phyloP scores from a whole-genome alignment of 2,888 invertebrate species.

The Herminia tarsipennalis region DNA sequence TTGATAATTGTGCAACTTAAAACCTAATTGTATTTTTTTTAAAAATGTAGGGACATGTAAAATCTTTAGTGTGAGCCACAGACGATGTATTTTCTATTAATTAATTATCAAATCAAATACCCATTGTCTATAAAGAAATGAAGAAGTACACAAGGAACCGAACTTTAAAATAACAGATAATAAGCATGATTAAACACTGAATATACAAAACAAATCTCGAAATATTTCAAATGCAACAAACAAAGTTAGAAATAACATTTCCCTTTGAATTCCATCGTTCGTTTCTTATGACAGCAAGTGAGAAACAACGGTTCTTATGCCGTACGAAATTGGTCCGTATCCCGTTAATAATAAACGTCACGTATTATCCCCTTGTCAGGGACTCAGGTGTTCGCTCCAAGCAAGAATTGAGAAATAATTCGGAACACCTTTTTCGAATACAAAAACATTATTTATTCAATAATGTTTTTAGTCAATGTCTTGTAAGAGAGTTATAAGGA shows the following conservation, averaged over 20 bases:
- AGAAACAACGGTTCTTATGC: constrained; percentile 42
- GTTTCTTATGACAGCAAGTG: constrained; percentile 58
- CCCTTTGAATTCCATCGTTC: constrained; percentile 63
- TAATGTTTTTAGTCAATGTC: constrained; percentile 31
- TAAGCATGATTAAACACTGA: constrained; percentile 13
- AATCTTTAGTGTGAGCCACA: no score
- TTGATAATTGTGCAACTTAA: no score
- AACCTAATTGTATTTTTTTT: no score
- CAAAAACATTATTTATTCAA: constrained; percentile 50
- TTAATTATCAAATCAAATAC: no score
- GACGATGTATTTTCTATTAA: no score
- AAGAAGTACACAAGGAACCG: no score
- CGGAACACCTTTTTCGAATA: constrained; percentile 54
- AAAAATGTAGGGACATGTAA: no score
- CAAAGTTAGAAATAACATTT: constrained; percentile 59
- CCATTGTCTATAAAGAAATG: no score
- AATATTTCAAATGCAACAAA: constrained; percentile 51
- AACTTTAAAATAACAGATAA: background rate
- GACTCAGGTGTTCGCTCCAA: constrained; percentile 66
- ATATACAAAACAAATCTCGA: constrained; percentile 13
- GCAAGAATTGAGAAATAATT: constrained; percentile 71
- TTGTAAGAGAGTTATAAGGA: no score
- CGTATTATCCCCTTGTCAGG: constrained; percentile 29
- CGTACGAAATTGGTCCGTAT: constrained; percentile 34
- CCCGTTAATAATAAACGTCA: constrained; percentile 27